Evolutionary conservation across 2,113 vertebrate species (phyloP).

Genomic region (Uria lomvia): DNA sequence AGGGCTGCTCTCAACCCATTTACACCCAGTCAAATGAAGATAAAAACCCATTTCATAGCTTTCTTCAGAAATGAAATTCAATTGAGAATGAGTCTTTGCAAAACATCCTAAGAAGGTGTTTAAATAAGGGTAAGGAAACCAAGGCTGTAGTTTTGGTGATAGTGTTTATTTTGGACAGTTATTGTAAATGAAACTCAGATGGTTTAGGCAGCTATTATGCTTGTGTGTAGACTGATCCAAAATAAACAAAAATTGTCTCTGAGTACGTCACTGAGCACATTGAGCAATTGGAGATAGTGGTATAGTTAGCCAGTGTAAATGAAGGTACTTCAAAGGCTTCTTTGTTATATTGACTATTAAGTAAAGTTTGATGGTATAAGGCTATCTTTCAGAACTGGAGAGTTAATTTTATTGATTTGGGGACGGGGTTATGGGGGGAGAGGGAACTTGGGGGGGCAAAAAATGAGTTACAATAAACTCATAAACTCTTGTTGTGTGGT

Average conservation of each 20-base stretch:
- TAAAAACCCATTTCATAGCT: not conserved
- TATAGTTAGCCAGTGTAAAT: not conserved
- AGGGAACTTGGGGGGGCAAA: not conserved
- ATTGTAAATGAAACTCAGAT: not conserved
- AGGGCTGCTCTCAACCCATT: no score
- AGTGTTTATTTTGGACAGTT: not conserved
- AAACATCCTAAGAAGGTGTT: not conserved
- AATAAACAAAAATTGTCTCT: slow-evolving; percentile 22
- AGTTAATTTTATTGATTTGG: not conserved
- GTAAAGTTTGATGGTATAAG: not conserved
- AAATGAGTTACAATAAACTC: not conserved
- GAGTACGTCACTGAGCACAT: not conserved
- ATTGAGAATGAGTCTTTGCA: not conserved
- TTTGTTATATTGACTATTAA: not conserved
- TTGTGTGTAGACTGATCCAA: slow-evolving; percentile 2
- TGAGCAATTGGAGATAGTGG: not conserved
- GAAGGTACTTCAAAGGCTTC: not conserved
- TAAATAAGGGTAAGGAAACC: not conserved
- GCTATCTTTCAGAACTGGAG: not conserved
- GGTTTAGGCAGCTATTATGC: not conserved
- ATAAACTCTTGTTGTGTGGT: not conserved
- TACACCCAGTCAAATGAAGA: not conserved
- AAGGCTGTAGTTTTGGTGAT: not conserved
- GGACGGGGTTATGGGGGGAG: not conserved
- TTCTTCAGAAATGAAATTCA: not conserved